A percentile compares a stretch with the other conserved stretches of the same genome.
These are phyloP conservation scores for Sarcophaga rosellei DNA, from an alignment of 2,888 invertebrate species.

Conservation along the genomic window DNA sequence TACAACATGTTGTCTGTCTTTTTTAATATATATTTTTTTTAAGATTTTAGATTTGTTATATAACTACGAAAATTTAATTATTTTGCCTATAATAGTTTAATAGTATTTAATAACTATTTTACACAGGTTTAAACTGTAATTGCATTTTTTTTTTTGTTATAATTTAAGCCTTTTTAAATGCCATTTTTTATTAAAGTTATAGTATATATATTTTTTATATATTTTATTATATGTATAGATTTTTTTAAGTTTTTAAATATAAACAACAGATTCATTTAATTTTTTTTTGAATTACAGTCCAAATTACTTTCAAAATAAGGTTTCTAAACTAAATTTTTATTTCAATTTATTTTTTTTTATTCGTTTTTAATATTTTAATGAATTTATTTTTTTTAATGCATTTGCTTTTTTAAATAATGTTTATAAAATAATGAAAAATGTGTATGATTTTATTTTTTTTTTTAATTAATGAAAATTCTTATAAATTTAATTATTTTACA, in stretches of 20 bases:
- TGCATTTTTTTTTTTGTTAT: constrained; percentile 4
- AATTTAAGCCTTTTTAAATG: constrained; percentile 54
- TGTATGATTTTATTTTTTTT: not conserved
- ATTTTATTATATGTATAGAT: not conserved
- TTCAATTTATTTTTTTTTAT: not conserved
- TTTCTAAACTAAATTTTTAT: not conserved
- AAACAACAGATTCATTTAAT: not conserved
- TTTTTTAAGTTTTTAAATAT: constrained; percentile 8
- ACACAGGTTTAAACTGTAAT: not conserved
- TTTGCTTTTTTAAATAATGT: constrained; percentile 8
- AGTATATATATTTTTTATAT: not conserved
- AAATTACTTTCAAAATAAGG: not conserved
- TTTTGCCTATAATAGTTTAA: constrained; percentile 13
- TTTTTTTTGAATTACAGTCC: constrained; percentile 11
- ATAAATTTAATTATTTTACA: not conserved
- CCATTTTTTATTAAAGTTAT: constrained; percentile 2
- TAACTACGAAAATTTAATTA: not conserved
- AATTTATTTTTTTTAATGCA: constrained; percentile 1
- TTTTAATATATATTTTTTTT: constrained; percentile 19
- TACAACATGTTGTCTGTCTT: constrained; percentile 36
- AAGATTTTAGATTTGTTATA: not conserved
- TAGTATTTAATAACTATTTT: constrained; percentile 15
- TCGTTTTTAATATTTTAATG: not conserved
- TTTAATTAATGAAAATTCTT: not conserved
- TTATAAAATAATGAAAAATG: not conserved